Percentiles rank a stretch among this genome's conserved stretches.
Evolutionary conservation across 2,797 vertebrate species (phyloP).

Genomic region (Pseudochirops cupreus): DNA sequence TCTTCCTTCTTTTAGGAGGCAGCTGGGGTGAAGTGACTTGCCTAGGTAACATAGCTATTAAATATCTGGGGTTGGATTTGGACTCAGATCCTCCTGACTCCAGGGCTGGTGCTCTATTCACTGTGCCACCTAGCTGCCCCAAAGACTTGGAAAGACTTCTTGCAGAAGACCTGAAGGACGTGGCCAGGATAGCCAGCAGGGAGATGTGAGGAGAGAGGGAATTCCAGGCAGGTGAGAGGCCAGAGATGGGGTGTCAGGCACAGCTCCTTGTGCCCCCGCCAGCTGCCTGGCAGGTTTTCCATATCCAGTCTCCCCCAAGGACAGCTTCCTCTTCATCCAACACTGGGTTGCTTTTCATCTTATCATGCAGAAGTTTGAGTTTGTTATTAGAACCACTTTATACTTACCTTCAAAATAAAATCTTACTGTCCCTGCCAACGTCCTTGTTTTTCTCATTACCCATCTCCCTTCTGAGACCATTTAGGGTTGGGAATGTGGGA

Average conservation of each 20-base stretch:
- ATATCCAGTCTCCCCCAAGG: neutral
- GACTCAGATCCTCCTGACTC: too few species aligned
- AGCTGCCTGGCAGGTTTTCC: rapidly evolving
- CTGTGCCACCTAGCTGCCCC: too few species aligned
- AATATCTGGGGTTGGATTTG: too few species aligned
- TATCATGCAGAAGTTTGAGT: neutral
- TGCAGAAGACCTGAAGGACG: neutral
- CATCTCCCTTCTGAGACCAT: neutral
- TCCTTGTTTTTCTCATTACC: neutral
- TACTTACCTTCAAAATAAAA: neutral
- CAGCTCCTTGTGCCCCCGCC: neutral
- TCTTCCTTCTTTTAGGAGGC: too few species aligned
- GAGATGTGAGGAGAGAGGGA: too few species aligned
- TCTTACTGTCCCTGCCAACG: neutral
- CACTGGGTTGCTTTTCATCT: neutral
- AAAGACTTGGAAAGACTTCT: neutral
- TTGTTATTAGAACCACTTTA: neutral
- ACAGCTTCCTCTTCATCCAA: neutral
- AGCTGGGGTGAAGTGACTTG: too few species aligned
- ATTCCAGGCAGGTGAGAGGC: too few species aligned
- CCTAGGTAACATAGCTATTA: too few species aligned
- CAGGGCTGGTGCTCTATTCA: too few species aligned
- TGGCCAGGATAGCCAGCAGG: neutral
- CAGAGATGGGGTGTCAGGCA: neutral
- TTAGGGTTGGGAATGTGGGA: neutral